These are phyloP conservation scores for Pimephales promelas DNA, from an alignment of 2,113 vertebrate species.

Conservation along the genomic window DNA sequence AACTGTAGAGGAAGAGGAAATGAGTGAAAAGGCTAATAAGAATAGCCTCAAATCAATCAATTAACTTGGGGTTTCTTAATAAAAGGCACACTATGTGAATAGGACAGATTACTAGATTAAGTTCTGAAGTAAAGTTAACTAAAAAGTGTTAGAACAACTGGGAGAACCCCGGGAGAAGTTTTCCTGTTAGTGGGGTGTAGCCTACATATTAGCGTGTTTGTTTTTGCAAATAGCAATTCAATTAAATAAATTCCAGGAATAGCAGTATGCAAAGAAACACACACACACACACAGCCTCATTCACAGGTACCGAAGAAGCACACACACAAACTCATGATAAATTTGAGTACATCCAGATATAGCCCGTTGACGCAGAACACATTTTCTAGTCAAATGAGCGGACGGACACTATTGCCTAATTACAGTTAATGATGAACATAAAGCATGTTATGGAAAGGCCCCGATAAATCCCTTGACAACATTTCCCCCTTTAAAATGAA, in stretches of 20 bases:
- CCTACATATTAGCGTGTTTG: neutral
- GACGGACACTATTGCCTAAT: no score
- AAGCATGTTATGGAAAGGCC: neutral
- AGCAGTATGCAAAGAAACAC: neutral
- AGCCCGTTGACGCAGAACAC: neutral
- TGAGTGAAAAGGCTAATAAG: no score
- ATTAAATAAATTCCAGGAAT: neutral
- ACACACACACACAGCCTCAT: neutral
- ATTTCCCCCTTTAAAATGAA: neutral
- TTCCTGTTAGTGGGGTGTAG: no score
- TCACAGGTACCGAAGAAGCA: neutral
- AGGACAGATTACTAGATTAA: no score
- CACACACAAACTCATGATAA: neutral
- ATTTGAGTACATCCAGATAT: neutral
- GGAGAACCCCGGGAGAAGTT: no score
- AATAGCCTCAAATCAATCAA: no score
- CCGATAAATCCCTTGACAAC: neutral
- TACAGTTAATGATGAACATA: neutral
- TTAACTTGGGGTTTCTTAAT: no score
- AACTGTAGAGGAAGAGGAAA: no score
- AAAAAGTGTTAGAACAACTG: no score
- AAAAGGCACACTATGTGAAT: no score
- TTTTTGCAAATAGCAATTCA: neutral
- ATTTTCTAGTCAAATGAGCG: conserved; percentile 6
- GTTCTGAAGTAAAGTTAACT: no score